Evolutionary conservation across 2,888 invertebrate genomes (phyloP), one percentile per base, ranked within the genome.

Genomic region (Shargacucullia verbasci): DNA sequence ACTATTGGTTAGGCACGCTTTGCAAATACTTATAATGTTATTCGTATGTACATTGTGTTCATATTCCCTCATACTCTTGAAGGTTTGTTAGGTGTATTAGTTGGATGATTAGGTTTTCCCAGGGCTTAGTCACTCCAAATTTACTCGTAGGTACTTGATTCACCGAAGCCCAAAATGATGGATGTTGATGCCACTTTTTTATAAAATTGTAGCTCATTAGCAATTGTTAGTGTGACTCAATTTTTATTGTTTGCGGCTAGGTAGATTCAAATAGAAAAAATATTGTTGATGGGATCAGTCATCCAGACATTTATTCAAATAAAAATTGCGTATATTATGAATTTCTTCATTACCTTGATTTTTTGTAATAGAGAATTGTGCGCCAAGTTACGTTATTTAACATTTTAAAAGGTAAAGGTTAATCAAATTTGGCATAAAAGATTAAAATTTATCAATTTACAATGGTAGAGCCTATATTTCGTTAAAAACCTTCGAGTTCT

Each of bases 401-500:
- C 27, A 68, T 38, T 45, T 49, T 13, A n/a, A n/a, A n/a, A n/a
- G n/a, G n/a, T n/a, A n/a, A n/a, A n/a, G n/a, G n/a, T n/a, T n/a
- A 44, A 69, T 48, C 38, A 39, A 61, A 64, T 62, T 41, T 6
- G 38, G 37, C 69, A 13, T 62, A 29, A 53, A 69, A 64, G 13
- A 34, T 39, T 39, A 61, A 35, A 39, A 48, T 25, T 48, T 48
- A 62, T 0, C 39, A 29, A 69, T 62, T 63, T 29, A 27, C 35
- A 37, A 43, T 58, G 47, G 39, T 70, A 20, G 20, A 12, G 4
- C 34, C 10, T 14, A 34, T 13, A 35, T 64, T 31, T 12, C 8
- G 47, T 58, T 41, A 35, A 25, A 12, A 53, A 41, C 37, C 47
- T 52, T 48, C 9, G 9, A 15, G 37, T 59, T 59, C 47, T 50